Conservation (phyloP, 2,888 invertebrate species). For the Leptura quadrifasciata region DNA sequence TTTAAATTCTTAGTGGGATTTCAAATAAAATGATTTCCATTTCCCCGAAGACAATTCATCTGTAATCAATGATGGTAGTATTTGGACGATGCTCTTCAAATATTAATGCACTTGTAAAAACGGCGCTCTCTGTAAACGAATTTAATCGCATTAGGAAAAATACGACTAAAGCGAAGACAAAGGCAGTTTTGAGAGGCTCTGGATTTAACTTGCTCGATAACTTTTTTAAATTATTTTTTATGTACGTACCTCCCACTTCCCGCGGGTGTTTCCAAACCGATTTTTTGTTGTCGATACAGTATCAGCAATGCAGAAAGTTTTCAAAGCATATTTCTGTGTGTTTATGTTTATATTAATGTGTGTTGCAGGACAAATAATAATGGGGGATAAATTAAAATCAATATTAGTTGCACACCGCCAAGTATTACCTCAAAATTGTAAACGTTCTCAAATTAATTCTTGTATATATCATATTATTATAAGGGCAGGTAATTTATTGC, state of each 20-base stretch:
- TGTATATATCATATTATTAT: too few relatives aligned
- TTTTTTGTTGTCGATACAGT: too few relatives aligned
- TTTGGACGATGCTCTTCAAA: slow-evolving; percentile 60
- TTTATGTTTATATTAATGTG: too few relatives aligned
- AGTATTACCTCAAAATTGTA: too few relatives aligned
- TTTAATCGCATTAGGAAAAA: slow-evolving; percentile 47
- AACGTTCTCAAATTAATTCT: too few relatives aligned
- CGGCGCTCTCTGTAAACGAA: slow-evolving; percentile 48
- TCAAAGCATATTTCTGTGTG: too few relatives aligned
- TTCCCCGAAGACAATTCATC: slow-evolving; percentile 64
- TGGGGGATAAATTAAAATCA: too few relatives aligned
- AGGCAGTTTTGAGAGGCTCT: not conserved
- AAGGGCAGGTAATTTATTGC: too few relatives aligned
- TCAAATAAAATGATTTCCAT: slow-evolving; percentile 67
- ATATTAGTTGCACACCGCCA: too few relatives aligned
- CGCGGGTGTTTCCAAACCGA: too few relatives aligned
- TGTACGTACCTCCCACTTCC: not conserved
- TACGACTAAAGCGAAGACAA: not conserved
- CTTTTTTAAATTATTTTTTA: not conserved
- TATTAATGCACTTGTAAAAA: slow-evolving; percentile 63
- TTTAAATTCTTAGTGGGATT: slow-evolving; percentile 68
- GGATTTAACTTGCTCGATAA: not conserved
- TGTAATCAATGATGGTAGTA: slow-evolving; percentile 64
- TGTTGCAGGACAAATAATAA: too few relatives aligned
- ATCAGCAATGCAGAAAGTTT: too few relatives aligned